A percentile compares a stretch with the other conserved stretches of the same genome.
Conservation (phyloP, 2,797 vertebrate species). For the Natrix natrix region DNA sequence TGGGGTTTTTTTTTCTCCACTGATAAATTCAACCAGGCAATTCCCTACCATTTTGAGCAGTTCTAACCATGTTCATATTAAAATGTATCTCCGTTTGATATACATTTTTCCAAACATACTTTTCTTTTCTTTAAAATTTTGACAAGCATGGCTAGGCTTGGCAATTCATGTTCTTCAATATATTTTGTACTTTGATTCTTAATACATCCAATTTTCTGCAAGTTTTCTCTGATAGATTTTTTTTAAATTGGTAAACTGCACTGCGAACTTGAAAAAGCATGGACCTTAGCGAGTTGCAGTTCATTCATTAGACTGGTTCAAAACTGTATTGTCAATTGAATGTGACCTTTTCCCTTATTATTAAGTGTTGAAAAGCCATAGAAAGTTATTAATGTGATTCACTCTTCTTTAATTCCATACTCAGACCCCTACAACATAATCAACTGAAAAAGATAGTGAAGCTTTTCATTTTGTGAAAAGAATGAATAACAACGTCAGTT, state of each 20-base stretch:
- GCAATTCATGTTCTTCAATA: background rate
- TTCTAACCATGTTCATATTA: background rate
- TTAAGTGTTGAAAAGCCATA: background rate
- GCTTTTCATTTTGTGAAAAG: background rate
- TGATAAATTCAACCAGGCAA: background rate
- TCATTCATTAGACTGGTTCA: background rate
- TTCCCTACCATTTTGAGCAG: background rate
- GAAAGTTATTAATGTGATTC: background rate
- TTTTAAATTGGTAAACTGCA: background rate
- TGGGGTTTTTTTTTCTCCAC: background rate
- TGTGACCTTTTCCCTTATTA: background rate
- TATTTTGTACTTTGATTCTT: background rate
- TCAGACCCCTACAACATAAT: background rate
- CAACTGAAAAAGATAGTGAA: background rate
- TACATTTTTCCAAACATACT: background rate
- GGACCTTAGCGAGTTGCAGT: background rate
- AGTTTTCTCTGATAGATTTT: background rate
- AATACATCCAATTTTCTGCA: background rate
- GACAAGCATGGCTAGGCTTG: background rate
- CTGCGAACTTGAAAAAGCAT: background rate
- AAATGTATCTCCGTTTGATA: background rate
- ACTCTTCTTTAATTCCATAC: background rate
- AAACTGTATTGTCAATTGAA: background rate
- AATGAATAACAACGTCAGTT: background rate
- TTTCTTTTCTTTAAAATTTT: background rate